Evolutionary conservation across 2,113 vertebrate species (phyloP).

Genomic region (Gadus chalcogrammus): DNA sequence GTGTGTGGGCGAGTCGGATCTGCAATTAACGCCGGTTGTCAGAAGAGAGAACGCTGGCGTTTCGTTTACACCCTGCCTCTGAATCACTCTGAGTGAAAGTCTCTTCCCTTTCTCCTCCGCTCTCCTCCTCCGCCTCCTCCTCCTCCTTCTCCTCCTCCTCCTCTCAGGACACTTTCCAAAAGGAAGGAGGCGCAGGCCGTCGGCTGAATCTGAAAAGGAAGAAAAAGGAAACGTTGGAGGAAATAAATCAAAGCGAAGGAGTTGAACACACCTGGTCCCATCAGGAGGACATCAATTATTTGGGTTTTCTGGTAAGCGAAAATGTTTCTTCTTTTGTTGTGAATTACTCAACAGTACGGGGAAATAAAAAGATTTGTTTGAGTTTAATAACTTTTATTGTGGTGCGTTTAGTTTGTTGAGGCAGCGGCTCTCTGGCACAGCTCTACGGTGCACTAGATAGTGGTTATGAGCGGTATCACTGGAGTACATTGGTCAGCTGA

Average conservation of each 20-base stretch:
- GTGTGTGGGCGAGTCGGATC: slow-evolving; percentile 78
- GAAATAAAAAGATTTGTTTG: not conserved
- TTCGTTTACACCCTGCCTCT: slow-evolving; percentile 75
- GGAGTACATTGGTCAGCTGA: slow-evolving; percentile 13
- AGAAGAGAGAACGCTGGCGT: slow-evolving; percentile 75
- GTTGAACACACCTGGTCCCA: slow-evolving; percentile 59
- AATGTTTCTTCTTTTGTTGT: slow-evolving; percentile 34
- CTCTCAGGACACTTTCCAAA: slow-evolving; percentile 67
- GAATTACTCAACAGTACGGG: slow-evolving; percentile 14
- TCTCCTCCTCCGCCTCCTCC: slow-evolving; percentile 28
- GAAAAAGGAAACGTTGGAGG: slow-evolving; percentile 49
- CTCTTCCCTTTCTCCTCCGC: slow-evolving; percentile 57
- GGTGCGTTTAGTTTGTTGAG: slow-evolving; percentile 7
- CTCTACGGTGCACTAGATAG: not conserved
- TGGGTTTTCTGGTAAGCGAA: slow-evolving; percentile 60
- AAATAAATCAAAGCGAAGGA: slow-evolving; percentile 50
- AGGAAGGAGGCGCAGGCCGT: slow-evolving; percentile 59
- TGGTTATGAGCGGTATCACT: slow-evolving; percentile 2
- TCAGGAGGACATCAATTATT: slow-evolving; percentile 58
- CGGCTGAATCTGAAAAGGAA: too few species aligned
- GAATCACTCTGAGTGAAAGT: slow-evolving; percentile 69
- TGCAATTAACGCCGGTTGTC: slow-evolving; percentile 77
- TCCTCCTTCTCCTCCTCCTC: not conserved
- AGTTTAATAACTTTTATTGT: not conserved
- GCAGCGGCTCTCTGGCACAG: not conserved